Percentiles rank a stretch among this genome's conserved stretches.
Conservation (phyloP, 2,797 vertebrate genomes). For the Streptopelia turtur region DNA sequence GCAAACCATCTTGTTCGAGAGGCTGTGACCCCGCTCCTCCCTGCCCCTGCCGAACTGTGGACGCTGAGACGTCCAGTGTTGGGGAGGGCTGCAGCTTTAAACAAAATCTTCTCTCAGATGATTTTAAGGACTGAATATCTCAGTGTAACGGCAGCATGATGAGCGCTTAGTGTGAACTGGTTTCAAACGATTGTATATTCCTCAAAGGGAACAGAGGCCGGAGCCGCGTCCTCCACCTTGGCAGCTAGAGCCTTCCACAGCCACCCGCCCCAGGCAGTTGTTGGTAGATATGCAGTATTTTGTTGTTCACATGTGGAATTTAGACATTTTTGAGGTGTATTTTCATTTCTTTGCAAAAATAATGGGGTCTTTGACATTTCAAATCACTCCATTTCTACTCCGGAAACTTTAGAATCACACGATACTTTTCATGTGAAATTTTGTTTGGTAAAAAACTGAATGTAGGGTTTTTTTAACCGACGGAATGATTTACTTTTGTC, state of each 20-base stretch:
- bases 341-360: slow-evolving; percentile 85
- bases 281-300: slow-evolving; percentile 93
- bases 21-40: slow-evolving; percentile 73
- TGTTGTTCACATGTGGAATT: slow-evolving; percentile 89
- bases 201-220: slow-evolving; percentile 81
- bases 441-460: slow-evolving; percentile 90
- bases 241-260: slow-evolving; percentile 91
- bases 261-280: slow-evolving; percentile 83
- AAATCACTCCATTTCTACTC: slow-evolving; percentile 84
- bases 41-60: slow-evolving; percentile 74
- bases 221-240: slow-evolving; percentile 86
- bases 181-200: slow-evolving; percentile 75
- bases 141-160: slow-evolving; percentile 76
- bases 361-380: slow-evolving; percentile 88
- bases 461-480: slow-evolving; percentile 87
- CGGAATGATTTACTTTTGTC: slow-evolving; percentile 83
- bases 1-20: slow-evolving; percentile 71
- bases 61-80: slow-evolving; percentile 62
- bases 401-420: slow-evolving; percentile 78
- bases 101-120: slow-evolving; percentile 45
- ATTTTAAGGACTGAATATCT: slow-evolving; percentile 68
- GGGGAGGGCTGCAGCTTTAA: slow-evolving; percentile 69
- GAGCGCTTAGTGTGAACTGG: slow-evolving; percentile 75
- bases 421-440: slow-evolving; percentile 84
- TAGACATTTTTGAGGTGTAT: slow-evolving; percentile 86